phyloP scores from a whole-genome alignment of 53 echinoderm and acorn worm species.

The Astropecten irregularis region DNA sequence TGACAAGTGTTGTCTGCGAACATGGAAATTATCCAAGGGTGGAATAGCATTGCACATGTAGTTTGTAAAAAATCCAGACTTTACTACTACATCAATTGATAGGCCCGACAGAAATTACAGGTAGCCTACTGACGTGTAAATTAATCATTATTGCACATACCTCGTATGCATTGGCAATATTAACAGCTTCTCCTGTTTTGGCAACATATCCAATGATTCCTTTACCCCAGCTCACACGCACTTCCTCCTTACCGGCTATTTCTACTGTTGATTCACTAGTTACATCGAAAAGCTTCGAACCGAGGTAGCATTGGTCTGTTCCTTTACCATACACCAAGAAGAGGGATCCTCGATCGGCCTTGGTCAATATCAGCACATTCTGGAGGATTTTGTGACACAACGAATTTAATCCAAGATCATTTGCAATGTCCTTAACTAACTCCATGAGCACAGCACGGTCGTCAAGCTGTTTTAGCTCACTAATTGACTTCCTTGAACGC shows the following conservation, averaged over 20 bases:
- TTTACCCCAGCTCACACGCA: constrained; percentile 91
- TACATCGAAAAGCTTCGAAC: constrained; percentile 94
- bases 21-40: too few relatives aligned
- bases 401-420: constrained; percentile 89
- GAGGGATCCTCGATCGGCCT: constrained; percentile 93
- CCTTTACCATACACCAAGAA: constrained; percentile 96
- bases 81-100: too few relatives aligned
- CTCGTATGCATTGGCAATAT: constrained; percentile 99
- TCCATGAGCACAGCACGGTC: constrained; percentile 94
- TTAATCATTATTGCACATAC: constrained; percentile 48
- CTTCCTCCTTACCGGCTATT: constrained; percentile 81
- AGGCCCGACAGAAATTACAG: too few relatives aligned
- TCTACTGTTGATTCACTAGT: constrained; percentile 94
- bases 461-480: constrained; percentile 88
- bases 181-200: constrained; percentile 94
- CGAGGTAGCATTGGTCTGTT: constrained; percentile 88
- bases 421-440: constrained; percentile 96
- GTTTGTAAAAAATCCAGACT: too few relatives aligned
- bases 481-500: constrained; percentile 90
- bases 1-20: too few relatives aligned
- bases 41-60: too few relatives aligned
- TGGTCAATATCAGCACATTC: constrained; percentile 91
- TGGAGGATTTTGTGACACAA: constrained; percentile 98
- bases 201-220: constrained; percentile 99
- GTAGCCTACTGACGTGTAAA: background rate